A percentile compares a stretch with the other conserved stretches of the same genome.
Conservation (phyloP, 1,140 invertebrate species). For the Brachionus paranguensis region DNA sequence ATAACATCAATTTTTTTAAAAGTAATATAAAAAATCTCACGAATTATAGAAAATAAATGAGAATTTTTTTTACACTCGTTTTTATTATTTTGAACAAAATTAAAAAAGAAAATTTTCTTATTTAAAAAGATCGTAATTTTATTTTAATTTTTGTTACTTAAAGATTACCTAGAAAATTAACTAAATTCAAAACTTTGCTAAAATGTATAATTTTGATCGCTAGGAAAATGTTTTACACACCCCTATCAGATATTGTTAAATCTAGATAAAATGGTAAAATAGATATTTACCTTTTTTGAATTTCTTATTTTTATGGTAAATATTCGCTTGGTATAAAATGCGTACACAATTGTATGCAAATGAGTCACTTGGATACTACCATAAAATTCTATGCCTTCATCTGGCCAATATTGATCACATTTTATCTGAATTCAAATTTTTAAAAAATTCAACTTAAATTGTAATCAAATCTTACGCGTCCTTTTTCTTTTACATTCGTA, state of each 20-base stretch:
- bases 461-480: slow-evolving; percentile 43
- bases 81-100: no score
- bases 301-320: slow-evolving; percentile 46
- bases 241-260: not conserved
- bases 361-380: slow-evolving; percentile 49
- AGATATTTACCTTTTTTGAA: slow-evolving; percentile 47
- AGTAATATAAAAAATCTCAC: no score
- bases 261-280: not conserved
- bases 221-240: no score
- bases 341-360: slow-evolving; percentile 12
- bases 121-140: no score
- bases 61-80: no score
- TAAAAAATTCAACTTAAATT: not conserved
- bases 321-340: slow-evolving; percentile 30
- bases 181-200: no score
- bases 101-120: no score
- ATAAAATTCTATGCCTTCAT: slow-evolving; percentile 81
- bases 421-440: slow-evolving; percentile 63
- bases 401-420: slow-evolving; percentile 99
- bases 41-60: no score
- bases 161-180: no score
- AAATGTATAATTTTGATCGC: no score
- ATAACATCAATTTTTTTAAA: no score
- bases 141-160: no score
- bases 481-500: slow-evolving; percentile 56